Evolutionary conservation across 2,888 invertebrate species (phyloP), one percentile per base, ranked within the genome.

Genomic region (Agrochola litura): DNA sequence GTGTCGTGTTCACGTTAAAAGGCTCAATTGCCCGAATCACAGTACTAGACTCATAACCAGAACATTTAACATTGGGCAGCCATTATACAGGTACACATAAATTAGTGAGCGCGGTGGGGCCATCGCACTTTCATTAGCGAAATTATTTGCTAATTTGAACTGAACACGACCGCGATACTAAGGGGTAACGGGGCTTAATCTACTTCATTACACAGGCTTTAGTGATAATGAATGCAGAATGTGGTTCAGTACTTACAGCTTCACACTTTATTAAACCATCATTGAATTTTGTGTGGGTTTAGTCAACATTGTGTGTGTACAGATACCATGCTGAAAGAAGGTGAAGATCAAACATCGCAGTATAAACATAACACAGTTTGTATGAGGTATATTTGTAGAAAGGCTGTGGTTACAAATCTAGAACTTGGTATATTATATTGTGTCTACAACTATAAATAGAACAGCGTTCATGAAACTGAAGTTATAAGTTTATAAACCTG

Each of bases 141-240:
- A 95, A 95, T 95, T 93, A 95, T 95, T 95, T 92, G 94, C 92
- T 94, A 94, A 95, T 95, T 96, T 94, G 92, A 91, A 91, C 91
- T 87, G 91, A 92, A 92, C 93, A 92, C 91, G 91, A 89, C 92
- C 92, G 88, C 91, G 90, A 89, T 89, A 92, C 91, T 91, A 90
- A 91, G 88, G 91, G 92, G 92, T 90, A 91, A 89, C 86, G 86
- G 89, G 90, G 91, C 91, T 90, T 94, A 94, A 95, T 94, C 92
- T 92, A 92, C 92, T 94, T 93, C 92, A 93, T 95, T 94, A 94
- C 91, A 90, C 90, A 81, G 91, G 89, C 89, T 93, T 92, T 91
- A 92, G 90, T 92, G 90, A 93, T 92, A 93, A 94, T 95, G 30
- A 66, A 73, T 72, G 49, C 81, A 76, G 72, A 73, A 72, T 76